A percentile compares a stretch with the other conserved stretches of the same genome.
phyloP scores from a whole-genome alignment of 2,797 vertebrate genomes.

The Lerista edwardsae region DNA sequence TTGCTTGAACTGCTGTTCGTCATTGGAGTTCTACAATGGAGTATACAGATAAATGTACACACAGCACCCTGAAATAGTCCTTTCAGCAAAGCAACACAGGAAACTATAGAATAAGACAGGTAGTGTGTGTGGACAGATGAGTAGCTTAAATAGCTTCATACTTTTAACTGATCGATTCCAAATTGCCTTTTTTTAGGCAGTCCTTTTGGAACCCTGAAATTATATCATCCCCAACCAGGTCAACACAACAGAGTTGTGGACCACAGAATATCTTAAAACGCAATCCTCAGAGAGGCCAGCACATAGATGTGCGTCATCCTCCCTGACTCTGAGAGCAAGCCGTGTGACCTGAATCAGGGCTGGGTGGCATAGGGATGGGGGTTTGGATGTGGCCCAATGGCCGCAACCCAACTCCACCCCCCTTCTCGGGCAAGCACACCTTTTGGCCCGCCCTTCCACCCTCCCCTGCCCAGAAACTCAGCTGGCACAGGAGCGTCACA shows the following conservation, averaged over 20 bases:
- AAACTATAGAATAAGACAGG: neutral
- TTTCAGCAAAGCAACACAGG: slow-evolving; percentile 8
- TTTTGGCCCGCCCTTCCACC: too few relatives aligned
- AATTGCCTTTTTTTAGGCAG: neutral
- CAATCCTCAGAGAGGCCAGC: too few relatives aligned
- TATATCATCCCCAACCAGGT: neutral
- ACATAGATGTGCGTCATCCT: too few relatives aligned
- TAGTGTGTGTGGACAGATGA: neutral
- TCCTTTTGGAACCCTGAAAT: neutral
- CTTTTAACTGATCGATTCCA: neutral
- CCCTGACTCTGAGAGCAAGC: too few relatives aligned
- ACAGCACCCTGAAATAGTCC: neutral
- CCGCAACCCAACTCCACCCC: too few relatives aligned
- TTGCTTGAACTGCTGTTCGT: slow-evolving; percentile 38
- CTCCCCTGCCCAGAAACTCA: too few relatives aligned
- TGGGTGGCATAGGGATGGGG: too few relatives aligned
- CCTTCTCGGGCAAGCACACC: too few relatives aligned
- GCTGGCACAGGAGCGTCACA: too few relatives aligned
- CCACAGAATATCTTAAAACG: neutral
- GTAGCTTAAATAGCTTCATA: neutral
- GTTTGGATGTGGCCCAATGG: too few relatives aligned
- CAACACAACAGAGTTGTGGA: too few relatives aligned
- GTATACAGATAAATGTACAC: neutral
- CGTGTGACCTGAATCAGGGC: too few relatives aligned
- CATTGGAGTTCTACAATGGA: slow-evolving; percentile 36